Evolutionary conservation across 2,888 invertebrate genomes (phyloP), one percentile per base, ranked within the genome.

Genomic region (Parnassius apollo): DNA sequence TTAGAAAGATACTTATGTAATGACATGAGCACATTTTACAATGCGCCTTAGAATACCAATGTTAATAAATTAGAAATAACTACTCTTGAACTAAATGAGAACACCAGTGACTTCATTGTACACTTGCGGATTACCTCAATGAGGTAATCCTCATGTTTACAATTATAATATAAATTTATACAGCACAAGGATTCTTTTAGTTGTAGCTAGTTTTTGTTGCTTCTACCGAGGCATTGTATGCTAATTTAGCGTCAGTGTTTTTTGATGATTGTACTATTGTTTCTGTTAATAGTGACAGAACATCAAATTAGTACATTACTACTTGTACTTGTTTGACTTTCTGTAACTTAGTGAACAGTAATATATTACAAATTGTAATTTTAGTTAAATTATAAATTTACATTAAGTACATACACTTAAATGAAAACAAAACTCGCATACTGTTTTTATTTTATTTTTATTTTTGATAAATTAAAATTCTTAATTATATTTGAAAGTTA

Each of bases 51-150:
- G n/a, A 44, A 50, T 46, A 22, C 12, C 10, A 53, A 53, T 53
- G 13, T n/a, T 46, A 53, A 59, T 53, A 45, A 44, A 7, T 52
- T 53, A 49, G 48, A 35, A 53, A 18, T 50, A n/a, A 13, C 49
- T 13, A 12, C 13, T 49, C 13, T 13, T 49, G 2, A 52, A 59
- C 59, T 57, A n/a, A 58, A 62, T 54, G 53, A 58, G 53, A 49
- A 58, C 12, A 35, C 4, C n/a, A 35, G 59, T 63, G 59, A 59
- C 53, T 55, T 59, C 58, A 63, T 51, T 55, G 7, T 42, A 54
- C 7, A 54, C 9, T 49, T 22, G 35, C 49, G 50, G 45, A 59
- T 63, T 55, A 63, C 62, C 35, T 63, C 59, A 63, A 59, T 50
- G 35, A 35, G 35, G 35, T 35, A 35, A 35, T 35, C 35, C 35